Conservation (phyloP, 2,113 vertebrate genomes). For the Herpailurus yagouaroundi region DNA sequence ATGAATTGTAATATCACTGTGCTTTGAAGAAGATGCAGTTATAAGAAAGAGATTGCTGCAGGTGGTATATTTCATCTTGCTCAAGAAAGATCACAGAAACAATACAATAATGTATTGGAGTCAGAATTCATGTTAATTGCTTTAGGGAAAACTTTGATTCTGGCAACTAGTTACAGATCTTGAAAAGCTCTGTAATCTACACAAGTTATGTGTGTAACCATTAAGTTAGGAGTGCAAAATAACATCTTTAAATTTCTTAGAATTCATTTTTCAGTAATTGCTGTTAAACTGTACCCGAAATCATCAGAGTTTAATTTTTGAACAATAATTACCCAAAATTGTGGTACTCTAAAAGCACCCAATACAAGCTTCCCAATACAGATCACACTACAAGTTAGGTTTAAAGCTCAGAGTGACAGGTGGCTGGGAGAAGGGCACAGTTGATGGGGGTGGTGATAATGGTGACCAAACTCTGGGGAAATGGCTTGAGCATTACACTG, state of each 20-base stretch:
- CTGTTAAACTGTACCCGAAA: not conserved
- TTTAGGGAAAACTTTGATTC: constrained; percentile 40
- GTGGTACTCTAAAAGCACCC: not conserved
- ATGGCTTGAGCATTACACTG: not conserved
- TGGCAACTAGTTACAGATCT: constrained; percentile 2
- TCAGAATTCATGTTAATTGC: not conserved
- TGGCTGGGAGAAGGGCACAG: not conserved
- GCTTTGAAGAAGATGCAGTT: not conserved
- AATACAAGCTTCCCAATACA: not conserved
- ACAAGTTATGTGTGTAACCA: not conserved
- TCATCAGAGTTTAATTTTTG: not conserved
- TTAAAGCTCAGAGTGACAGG: not conserved
- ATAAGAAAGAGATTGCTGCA: not conserved
- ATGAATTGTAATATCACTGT: not conserved
- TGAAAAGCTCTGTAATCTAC: not conserved
- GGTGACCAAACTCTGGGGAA: not conserved
- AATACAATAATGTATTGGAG: not conserved
- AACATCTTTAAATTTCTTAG: not conserved
- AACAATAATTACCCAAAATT: not conserved
- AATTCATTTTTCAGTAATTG: not conserved
- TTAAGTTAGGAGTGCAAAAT: constrained; percentile 36
- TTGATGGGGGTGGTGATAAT: no score
- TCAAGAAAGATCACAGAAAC: constrained; percentile 7
- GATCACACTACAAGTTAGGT: not conserved
- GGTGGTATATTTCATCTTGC: not conserved